These are phyloP conservation scores for Adelphocoris suturalis DNA, from an alignment of 2,888 invertebrate genomes.

Conservation along the genomic window DNA sequence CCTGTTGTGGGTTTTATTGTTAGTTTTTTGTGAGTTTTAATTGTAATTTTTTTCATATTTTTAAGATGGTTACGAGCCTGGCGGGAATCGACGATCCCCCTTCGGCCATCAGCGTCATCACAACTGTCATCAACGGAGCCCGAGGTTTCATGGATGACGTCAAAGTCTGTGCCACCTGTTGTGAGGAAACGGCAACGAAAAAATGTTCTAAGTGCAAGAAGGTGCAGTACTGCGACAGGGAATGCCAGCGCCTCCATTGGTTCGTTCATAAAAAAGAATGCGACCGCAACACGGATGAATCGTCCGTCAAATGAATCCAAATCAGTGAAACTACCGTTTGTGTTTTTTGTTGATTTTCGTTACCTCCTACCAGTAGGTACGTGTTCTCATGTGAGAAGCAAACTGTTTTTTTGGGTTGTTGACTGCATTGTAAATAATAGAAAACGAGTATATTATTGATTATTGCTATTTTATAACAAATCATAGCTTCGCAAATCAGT, in stretches of 20 bases:
- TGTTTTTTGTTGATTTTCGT: not conserved
- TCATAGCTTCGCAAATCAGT: not conserved
- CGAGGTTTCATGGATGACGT: conserved; percentile 86
- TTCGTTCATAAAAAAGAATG: conserved; percentile 94
- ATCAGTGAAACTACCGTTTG: not conserved
- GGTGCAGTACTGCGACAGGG: conserved; percentile 95
- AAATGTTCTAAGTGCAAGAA: conserved; percentile 97
- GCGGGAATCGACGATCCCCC: conserved; percentile 88
- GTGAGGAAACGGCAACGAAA: conserved; percentile 92
- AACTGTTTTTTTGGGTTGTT: not conserved
- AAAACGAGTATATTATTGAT: not conserved
- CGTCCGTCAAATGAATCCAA: conserved; percentile 14
- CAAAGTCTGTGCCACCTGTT: conserved; percentile 90
- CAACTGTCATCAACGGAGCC: conserved; percentile 92
- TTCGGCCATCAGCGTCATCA: conserved; percentile 86
- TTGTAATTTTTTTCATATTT: not conserved
- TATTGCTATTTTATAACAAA: not conserved
- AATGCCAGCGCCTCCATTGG: conserved; percentile 97
- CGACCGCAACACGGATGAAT: conserved; percentile 79
- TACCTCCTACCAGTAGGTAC: not conserved
- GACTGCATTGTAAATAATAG: conserved; percentile 43
- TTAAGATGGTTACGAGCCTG: conserved; percentile 85
- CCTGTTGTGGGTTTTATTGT: too few species aligned
- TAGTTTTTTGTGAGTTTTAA: not conserved
- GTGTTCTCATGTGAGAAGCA: not conserved